Evolutionary conservation across 2,888 invertebrate species (phyloP).

Genomic region (Hedya salicella): DNA sequence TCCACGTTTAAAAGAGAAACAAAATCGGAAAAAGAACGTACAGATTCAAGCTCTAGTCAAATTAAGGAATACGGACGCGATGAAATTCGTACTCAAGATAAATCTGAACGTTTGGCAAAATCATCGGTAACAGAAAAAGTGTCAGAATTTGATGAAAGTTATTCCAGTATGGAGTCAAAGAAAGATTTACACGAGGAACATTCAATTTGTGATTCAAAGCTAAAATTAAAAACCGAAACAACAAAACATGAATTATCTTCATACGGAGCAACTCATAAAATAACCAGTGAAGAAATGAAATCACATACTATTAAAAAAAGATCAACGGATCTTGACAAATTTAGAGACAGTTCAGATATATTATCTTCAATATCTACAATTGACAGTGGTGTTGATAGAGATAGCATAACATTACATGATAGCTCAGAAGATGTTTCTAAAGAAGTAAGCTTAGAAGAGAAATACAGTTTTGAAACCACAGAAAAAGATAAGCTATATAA

Average conservation of each 20-base stretch:
- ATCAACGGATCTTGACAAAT: slow-evolving; percentile 15
- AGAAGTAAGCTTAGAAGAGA: slow-evolving; percentile 77
- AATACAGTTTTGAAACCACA: slow-evolving; percentile 72
- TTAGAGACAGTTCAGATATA: slow-evolving; percentile 49
- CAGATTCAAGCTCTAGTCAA: too few species aligned
- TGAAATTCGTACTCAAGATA: neutral
- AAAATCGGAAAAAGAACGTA: slow-evolving; percentile 25
- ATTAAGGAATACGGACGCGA: neutral
- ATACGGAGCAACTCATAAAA: neutral
- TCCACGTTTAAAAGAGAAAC: slow-evolving; percentile 25
- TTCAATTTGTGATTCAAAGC: neutral
- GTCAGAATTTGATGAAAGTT: slow-evolving; percentile 44
- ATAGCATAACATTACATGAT: slow-evolving; percentile 59
- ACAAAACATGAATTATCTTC: neutral
- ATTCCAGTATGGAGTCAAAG: slow-evolving; percentile 33
- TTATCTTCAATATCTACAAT: slow-evolving; percentile 55
- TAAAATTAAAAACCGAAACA: neutral
- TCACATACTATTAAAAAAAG: slow-evolving; percentile 32
- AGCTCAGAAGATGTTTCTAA: slow-evolving; percentile 77
- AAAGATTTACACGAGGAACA: slow-evolving; percentile 11
- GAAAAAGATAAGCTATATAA: slow-evolving; percentile 62
- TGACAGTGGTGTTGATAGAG: slow-evolving; percentile 60
- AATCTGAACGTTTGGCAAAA: slow-evolving; percentile 14
- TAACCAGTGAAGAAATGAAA: slow-evolving; percentile 15
- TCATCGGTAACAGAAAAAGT: slow-evolving; percentile 37